Base-by-base conservation (phyloP, 2,888 invertebrate species). In the Bombylius discolor region DNA sequence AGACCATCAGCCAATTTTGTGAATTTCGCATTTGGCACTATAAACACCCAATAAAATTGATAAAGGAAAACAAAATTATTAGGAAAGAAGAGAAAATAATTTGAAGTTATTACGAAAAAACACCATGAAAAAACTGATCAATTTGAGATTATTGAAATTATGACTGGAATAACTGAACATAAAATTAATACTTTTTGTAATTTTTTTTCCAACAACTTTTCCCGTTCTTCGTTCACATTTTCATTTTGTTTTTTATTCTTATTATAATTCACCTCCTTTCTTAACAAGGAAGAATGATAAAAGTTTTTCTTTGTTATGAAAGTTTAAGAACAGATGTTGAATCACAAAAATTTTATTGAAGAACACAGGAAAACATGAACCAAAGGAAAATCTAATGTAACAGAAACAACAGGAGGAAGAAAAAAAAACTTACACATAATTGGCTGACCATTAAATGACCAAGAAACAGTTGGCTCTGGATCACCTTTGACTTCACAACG, bases 1-100 rank as follows among this genome's bases (percentile, higher is more conserved):
- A 81, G 73, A 58, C 81, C 81, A 66, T 79, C 78, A 58, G 75
- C 78, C 60, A 78, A 70, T 63, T 74, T 70, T 59, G 71, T 68
- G 63, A 75, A 79, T 67, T 77, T 78, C 36, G 72, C 62, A 11
- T 42, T 42, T 4, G 39, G 64, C 42, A 69, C 73, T 54, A 23
- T 23, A 23, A 23, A 49, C 23, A 23, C 23, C 23, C 23, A 46
- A 56, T 53, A 53, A 50, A 49, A 51, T 33, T 47, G 11, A 51
- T 49, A 63, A 57, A 66, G 55, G 55, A 31, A 44, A 51, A 49
- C 42, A 51, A 13, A 42, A 36, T 36, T 8, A 9, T 8, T 8
- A 36, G 9, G 36, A 36, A 36, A 36, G 36, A 8, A 36, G 34
- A 3, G 8, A 36, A 36, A 3, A 36, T 36, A 8, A 36, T 47